Evolutionary conservation across 2,113 vertebrate species (phyloP).

Genomic region (Phalacrocorax brasilianus): DNA sequence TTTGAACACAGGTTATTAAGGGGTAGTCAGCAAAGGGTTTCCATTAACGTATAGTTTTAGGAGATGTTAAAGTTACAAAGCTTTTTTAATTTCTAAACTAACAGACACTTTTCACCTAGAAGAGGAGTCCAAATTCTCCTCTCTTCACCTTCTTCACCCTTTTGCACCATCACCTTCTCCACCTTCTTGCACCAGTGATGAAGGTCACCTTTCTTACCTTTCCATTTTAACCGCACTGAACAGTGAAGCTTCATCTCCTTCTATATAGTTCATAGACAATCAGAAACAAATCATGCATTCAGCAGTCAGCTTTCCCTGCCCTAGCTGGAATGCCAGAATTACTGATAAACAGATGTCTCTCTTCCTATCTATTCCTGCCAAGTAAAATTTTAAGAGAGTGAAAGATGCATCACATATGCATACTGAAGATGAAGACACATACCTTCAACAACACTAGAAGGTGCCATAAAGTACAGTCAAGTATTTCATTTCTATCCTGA

Average conservation of each 20-base stretch:
- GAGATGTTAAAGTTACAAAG: not conserved
- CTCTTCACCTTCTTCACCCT: not conserved
- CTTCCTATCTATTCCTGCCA: not conserved
- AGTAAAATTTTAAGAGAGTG: not conserved
- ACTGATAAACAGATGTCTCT: not conserved
- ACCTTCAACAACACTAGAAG: not conserved
- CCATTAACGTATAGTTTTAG: not conserved
- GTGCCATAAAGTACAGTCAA: not conserved
- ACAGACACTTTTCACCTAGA: not conserved
- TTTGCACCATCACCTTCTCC: not conserved
- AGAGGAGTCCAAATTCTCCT: not conserved
- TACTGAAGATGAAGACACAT: no score
- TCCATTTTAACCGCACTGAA: not conserved
- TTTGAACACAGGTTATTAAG: not conserved
- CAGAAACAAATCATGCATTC: not conserved
- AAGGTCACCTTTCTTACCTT: not conserved
- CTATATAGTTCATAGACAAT: not conserved
- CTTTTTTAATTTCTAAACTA: not conserved
- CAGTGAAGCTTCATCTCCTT: not conserved
- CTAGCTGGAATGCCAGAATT: not conserved
- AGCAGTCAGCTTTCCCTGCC: not conserved
- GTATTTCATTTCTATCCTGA: not conserved
- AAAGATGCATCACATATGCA: not conserved
- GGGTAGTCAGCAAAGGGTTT: not conserved
- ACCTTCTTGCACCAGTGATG: not conserved